Evolutionary conservation across 35 echinoderm and acorn worm genomes (phyloP), one percentile per base, ranked within the genome.

Genomic region (Strongylocentrotus purpuratus): DNA sequence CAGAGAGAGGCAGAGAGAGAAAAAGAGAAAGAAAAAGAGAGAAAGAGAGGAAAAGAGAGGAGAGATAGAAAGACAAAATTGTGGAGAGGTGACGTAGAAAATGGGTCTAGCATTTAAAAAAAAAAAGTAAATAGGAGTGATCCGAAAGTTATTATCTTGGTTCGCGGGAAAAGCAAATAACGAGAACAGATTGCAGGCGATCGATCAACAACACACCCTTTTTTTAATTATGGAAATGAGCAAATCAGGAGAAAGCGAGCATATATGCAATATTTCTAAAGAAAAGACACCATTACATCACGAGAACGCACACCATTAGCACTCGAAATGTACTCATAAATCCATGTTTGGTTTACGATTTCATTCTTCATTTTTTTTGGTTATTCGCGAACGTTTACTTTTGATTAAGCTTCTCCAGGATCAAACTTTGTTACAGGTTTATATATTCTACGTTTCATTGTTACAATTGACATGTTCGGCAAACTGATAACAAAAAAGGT

Each of bases 121-220:
- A 52, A 52, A 52, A 52, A 70, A 28, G 25, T 78, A 22, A 28
- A 28, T 2, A n/a, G 65, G 65, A 78, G 22, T 22, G 65, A 55
- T 22, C 20, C 7, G n/a, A n/a, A 28, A 22, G 6, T 28, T 78
- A 78, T 78, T 28, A n/a, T n/a, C 22, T 0, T 78, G 20, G 25
- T 78, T 78, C 65, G 65, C 65, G 65, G 65, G 65, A 78, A 78
- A 78, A 78, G n/a, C 65, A 78, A 78, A 78, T 7, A 78, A n/a
- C 22, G 3, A 78, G 65, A 78, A 78, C 65, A 78, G 65, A 78
- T 78, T 78, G 65, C 65, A n/a, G 20, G 65, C 65, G 65, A 78
- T 78, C 65, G 65, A 78, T 78, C 22, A 28, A 78, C 65, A 78
- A 78, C 65, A 78, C 65, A n/a, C 65, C 65, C 65, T 4, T 78